A percentile compares a stretch with the other conserved stretches of the same genome.
phyloP scores from a whole-genome alignment of 2,113 vertebrate genomes.

The Tychaedon coryphoeus region DNA sequence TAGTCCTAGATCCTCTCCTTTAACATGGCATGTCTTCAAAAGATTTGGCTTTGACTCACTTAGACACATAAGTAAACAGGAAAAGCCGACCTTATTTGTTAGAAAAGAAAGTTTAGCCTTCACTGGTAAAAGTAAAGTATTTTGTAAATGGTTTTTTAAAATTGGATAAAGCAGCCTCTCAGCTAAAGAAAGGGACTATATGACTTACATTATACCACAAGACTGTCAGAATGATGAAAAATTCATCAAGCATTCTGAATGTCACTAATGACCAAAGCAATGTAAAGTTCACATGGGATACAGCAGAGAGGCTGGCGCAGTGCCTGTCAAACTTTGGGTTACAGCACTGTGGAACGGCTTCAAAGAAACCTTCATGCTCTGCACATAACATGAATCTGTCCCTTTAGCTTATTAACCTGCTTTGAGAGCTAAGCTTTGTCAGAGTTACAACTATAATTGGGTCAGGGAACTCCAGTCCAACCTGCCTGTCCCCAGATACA shows the following conservation, averaged over 20 bases:
- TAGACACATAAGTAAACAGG: slow-evolving; percentile 55
- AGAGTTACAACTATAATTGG: background rate
- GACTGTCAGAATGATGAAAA: slow-evolving; percentile 4
- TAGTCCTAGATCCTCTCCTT: slow-evolving; percentile 3
- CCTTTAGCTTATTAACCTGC: slow-evolving; percentile 26
- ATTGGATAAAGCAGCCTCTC: background rate
- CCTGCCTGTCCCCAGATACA: background rate
- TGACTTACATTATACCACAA: background rate
- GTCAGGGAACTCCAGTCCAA: background rate
- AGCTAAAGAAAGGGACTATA: background rate
- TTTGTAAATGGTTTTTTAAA: slow-evolving; percentile 20
- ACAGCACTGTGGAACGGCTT: background rate
- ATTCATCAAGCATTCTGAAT: background rate
- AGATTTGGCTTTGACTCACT: slow-evolving; percentile 47
- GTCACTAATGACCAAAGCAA: background rate
- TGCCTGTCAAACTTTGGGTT: background rate
- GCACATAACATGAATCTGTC: background rate
- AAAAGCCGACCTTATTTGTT: slow-evolving; percentile 28
- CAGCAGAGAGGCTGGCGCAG: background rate
- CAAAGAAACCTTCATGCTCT: background rate
- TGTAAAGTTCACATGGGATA: background rate
- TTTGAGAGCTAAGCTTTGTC: background rate
- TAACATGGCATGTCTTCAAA: background rate
- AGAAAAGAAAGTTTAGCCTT: background rate
- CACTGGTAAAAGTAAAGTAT: background rate